Conservation (phyloP, 2,797 vertebrate genomes). For the Coranthus polyacanthus region DNA sequence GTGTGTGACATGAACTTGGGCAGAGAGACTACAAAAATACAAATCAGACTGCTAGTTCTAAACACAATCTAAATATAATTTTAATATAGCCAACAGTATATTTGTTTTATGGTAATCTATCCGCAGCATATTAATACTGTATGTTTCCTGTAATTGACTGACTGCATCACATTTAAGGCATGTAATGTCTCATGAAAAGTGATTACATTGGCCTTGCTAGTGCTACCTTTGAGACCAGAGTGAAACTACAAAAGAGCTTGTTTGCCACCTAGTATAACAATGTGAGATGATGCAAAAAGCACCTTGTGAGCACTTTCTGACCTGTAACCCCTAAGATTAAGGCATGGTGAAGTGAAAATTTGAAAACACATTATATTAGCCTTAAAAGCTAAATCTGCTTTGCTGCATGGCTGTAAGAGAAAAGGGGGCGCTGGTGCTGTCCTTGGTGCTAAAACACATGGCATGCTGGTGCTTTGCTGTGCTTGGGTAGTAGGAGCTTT, state of each 20-base stretch:
- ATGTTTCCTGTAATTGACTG: too few relatives aligned
- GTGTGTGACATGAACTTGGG: conserved; percentile 11
- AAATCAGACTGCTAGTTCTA: background rate
- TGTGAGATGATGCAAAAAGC: background rate
- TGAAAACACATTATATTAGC: conserved; percentile 8
- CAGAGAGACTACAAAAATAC: conserved; percentile 4
- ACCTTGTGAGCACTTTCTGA: background rate
- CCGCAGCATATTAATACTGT: too few relatives aligned
- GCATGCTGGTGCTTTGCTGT: conserved; percentile 22
- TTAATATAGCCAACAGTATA: background rate
- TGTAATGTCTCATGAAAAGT: conserved; percentile 40
- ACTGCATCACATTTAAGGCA: conserved; percentile 50
- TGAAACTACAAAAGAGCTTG: background rate
- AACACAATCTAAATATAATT: background rate
- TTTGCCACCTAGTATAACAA: background rate
- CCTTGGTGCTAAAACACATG: conserved; percentile 10
- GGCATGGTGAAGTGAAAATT: background rate
- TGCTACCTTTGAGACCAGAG: conserved; percentile 13
- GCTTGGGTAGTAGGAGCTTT: conserved; percentile 53
- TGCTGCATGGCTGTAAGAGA: background rate
- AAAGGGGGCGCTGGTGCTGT: conserved; percentile 1
- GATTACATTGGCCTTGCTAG: conserved; percentile 7
- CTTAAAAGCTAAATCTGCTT: background rate
- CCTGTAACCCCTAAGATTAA: background rate
- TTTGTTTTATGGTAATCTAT: too few relatives aligned